Evolutionary conservation across 2,888 invertebrate species (phyloP).

Genomic region (Allacma fusca): DNA sequence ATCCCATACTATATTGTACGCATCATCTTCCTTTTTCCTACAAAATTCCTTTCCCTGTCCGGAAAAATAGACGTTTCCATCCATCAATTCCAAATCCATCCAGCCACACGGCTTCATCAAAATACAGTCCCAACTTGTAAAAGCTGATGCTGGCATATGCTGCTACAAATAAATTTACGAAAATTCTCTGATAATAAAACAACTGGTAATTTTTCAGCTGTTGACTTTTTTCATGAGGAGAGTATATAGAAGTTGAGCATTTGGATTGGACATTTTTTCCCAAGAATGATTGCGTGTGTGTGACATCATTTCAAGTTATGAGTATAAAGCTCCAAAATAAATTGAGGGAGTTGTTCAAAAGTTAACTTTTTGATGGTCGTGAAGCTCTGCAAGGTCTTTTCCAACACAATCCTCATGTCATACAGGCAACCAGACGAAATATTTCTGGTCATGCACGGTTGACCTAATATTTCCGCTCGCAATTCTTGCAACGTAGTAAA

Average conservation of each 20-base stretch:
- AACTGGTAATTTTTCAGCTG: not conserved
- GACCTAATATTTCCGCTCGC: conserved; percentile 58
- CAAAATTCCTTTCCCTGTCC: not conserved
- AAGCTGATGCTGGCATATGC: too few species aligned
- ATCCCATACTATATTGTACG: not conserved
- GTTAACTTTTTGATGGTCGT: conserved; percentile 40
- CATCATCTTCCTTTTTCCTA: not conserved
- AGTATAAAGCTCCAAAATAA: conserved; percentile 8
- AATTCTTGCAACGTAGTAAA: not conserved
- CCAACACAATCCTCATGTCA: conserved; percentile 31
- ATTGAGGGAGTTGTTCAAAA: conserved; percentile 16
- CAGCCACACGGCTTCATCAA: too few species aligned
- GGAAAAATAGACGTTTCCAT: not conserved
- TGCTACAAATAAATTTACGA: too few species aligned
- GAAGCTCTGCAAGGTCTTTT: conserved; percentile 45
- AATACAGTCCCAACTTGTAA: too few species aligned
- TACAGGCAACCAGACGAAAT: conserved; percentile 43
- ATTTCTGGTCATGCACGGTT: conserved; percentile 56
- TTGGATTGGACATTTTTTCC: not conserved
- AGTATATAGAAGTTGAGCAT: not conserved
- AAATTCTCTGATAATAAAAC: too few species aligned
- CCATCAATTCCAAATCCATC: too few species aligned
- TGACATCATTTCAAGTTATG: not conserved
- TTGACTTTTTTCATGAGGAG: not conserved
- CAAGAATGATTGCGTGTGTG: not conserved